Conservation (phyloP, 1,140 invertebrate genomes). For the Cotesia vestalis region DNA sequence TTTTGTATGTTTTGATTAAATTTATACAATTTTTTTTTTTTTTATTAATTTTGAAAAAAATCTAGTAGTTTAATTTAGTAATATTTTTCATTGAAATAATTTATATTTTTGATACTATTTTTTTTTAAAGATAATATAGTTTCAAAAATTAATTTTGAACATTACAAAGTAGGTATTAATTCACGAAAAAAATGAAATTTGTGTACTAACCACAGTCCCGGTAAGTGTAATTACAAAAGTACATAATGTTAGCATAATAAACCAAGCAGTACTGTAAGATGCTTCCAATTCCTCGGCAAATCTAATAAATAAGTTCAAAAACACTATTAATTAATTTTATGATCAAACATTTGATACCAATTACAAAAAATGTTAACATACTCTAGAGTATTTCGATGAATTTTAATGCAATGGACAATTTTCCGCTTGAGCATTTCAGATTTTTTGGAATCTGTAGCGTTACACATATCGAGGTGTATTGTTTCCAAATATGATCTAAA, state of each 20-base stretch:
- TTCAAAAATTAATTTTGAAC: no score
- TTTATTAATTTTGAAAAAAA: no score
- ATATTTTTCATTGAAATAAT: no score
- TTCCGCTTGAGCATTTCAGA: not conserved
- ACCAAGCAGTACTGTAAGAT: not conserved
- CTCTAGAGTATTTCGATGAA: not conserved
- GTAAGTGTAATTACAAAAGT: constrained; percentile 24
- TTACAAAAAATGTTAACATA: not conserved
- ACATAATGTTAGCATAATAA: constrained; percentile 9
- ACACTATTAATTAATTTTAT: no score
- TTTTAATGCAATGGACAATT: not conserved
- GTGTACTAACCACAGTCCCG: constrained; percentile 24
- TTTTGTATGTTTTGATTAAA: no score
- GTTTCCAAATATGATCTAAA: not conserved
- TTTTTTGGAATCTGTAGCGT: not conserved
- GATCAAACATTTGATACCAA: no score
- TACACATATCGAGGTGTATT: not conserved
- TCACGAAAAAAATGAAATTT: constrained; percentile 9
- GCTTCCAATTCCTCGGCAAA: constrained; percentile 24
- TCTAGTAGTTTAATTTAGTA: no score
- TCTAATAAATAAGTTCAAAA: not conserved
- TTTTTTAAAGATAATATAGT: no score
- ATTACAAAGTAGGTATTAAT: constrained; percentile 2
- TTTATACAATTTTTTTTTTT: no score
- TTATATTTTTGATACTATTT: no score